These are phyloP conservation scores for Rhabdomys dilectus DNA, from an alignment of 2,113 vertebrate genomes.

Conservation along the genomic window DNA sequence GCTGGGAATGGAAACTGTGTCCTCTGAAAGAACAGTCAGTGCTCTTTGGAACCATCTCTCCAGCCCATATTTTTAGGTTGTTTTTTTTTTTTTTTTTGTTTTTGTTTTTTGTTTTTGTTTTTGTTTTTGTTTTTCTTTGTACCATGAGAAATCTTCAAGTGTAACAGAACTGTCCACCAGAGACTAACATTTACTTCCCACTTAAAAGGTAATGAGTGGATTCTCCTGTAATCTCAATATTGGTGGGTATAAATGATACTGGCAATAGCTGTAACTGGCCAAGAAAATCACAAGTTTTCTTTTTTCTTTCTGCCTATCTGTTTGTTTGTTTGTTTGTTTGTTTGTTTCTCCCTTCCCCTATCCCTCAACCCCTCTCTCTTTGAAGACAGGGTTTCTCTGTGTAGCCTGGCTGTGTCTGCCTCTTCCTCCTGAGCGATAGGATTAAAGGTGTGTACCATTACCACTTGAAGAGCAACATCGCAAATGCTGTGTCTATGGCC, in stretches of 20 bases:
- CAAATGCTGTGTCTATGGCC: background rate
- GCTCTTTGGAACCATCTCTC: background rate
- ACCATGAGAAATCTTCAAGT: conserved; percentile 26
- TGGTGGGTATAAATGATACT: background rate
- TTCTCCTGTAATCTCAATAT: background rate
- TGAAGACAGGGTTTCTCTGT: background rate
- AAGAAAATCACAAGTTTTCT: background rate
- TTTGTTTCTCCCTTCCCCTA: background rate
- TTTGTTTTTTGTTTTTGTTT: no score
- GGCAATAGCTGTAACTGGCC: background rate
- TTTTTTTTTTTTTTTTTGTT: background rate
- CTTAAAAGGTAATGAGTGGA: background rate
- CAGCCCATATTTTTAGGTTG: background rate
- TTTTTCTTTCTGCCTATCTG: no score
- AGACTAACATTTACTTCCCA: background rate
- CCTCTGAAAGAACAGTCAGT: background rate
- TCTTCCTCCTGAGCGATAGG: background rate
- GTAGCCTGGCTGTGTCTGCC: background rate
- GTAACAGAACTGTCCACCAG: background rate
- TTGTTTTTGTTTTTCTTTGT: background rate
- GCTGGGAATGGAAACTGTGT: background rate
- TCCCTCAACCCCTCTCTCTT: background rate
- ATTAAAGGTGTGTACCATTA: background rate
- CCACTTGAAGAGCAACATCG: background rate
- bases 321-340: no score